These are phyloP conservation scores for Pogonognathellus flavescens DNA, from an alignment of 1,140 invertebrate genomes.

Conservation along the genomic window DNA sequence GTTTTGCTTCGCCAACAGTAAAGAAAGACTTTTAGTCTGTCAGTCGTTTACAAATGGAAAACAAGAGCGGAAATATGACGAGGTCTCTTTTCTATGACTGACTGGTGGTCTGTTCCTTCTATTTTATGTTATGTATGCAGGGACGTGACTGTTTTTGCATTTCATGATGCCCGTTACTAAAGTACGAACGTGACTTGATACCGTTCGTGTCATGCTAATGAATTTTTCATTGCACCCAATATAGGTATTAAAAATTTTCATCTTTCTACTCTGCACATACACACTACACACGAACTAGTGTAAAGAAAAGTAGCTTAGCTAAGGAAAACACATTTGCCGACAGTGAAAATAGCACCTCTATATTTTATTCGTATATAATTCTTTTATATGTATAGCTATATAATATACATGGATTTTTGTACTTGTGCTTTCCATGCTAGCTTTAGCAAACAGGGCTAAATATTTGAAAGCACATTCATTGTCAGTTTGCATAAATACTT, in stretches of 20 bases:
- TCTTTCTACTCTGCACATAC: background rate
- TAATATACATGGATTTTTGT: no score
- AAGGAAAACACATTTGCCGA: no score
- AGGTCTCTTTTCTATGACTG: slow-evolving; percentile 6
- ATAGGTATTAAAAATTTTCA: slow-evolving; percentile 3
- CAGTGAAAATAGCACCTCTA: no score
- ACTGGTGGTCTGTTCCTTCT: background rate
- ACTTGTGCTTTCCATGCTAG: no score
- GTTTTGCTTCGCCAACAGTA: background rate
- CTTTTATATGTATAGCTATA: no score
- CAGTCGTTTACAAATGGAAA: background rate
- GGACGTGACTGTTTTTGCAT: slow-evolving; percentile 39
- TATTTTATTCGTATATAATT: no score
- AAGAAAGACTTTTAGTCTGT: background rate
- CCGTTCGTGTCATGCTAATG: slow-evolving; percentile 16
- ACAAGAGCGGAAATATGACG: slow-evolving; percentile 11
- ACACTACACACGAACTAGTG: background rate
- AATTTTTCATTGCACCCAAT: slow-evolving; percentile 24
- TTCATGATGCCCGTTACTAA: background rate
- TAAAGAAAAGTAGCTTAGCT: background rate
- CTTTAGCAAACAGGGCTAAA: no score
- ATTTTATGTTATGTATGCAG: slow-evolving; percentile 25
- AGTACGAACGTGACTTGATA: slow-evolving; percentile 30
- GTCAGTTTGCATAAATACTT: no score
- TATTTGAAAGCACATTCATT: no score